These are phyloP conservation scores for Caenorhabditis macrosperma DNA, from an alignment of 2,888 invertebrate species.

Conservation along the genomic window DNA sequence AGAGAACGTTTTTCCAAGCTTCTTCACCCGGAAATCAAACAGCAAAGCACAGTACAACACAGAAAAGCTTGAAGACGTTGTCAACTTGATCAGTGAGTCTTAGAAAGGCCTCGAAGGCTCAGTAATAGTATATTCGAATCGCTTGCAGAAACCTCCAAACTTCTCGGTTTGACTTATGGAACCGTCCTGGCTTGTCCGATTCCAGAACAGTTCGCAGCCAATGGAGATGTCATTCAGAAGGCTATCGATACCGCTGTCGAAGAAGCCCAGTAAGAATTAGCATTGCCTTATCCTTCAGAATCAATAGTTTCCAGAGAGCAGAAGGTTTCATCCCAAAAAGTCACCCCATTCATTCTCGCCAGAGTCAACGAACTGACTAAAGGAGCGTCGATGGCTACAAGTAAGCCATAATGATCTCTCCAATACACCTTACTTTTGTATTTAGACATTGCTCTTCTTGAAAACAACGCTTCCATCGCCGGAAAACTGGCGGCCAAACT, in stretches of 20 bases:
- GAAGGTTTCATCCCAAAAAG: slow-evolving; percentile 88
- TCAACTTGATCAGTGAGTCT: slow-evolving; percentile 84
- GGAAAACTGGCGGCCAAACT: slow-evolving; percentile 86
- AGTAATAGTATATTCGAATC: too few relatives aligned
- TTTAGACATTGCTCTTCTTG: slow-evolving; percentile 90
- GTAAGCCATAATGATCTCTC: slow-evolving; percentile 84
- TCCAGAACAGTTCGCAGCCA: slow-evolving; percentile 84
- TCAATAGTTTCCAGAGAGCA: slow-evolving; percentile 70
- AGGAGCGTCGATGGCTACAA: slow-evolving; percentile 89
- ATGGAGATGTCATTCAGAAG: slow-evolving; percentile 84
- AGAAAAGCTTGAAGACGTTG: slow-evolving; percentile 85
- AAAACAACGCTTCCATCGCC: slow-evolving; percentile 92
- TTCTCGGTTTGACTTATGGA: slow-evolving; percentile 81
- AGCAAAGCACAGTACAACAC: slow-evolving; percentile 86
- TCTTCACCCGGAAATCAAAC: slow-evolving; percentile 90
- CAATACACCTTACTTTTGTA: too few relatives aligned
- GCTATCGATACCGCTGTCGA: slow-evolving; percentile 86
- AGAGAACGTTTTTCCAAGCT: slow-evolving; percentile 89
- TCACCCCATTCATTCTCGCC: slow-evolving; percentile 92
- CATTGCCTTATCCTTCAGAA: not conserved
- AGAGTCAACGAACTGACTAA: slow-evolving; percentile 88
- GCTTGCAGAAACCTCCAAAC: slow-evolving; percentile 75
- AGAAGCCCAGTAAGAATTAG: slow-evolving; percentile 81
- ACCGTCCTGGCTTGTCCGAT: slow-evolving; percentile 93
- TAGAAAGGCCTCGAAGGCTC: too few relatives aligned